phyloP scores from a whole-genome alignment of 2,797 vertebrate genomes.

The Sebastes miniatus region DNA sequence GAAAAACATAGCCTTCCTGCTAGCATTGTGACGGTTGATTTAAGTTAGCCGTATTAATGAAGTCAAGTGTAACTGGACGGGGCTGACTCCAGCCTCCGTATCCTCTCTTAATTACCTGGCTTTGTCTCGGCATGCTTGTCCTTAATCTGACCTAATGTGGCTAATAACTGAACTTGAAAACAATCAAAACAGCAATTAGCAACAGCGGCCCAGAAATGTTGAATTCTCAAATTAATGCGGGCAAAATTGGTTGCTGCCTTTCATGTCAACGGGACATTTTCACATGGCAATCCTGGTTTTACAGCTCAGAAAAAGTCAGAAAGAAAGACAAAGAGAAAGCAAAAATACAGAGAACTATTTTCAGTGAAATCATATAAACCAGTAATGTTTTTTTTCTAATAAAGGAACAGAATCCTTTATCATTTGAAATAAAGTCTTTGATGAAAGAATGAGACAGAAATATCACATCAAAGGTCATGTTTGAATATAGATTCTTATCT shows the following conservation, averaged over 20 bases:
- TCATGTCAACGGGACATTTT: slow-evolving; percentile 2
- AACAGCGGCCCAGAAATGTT: slow-evolving; percentile 59
- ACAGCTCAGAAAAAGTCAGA: background rate
- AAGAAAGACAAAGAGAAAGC: background rate
- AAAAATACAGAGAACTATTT: background rate
- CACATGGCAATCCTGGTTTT: background rate
- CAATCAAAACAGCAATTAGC: slow-evolving; percentile 79
- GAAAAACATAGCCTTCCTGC: slow-evolving; percentile 72
- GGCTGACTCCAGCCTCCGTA: slow-evolving; percentile 45
- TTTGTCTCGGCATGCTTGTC: slow-evolving; percentile 75
- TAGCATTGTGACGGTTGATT: slow-evolving; percentile 77
- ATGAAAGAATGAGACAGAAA: slow-evolving; percentile 25
- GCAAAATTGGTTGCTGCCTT: slow-evolving; percentile 25
- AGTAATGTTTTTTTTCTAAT: background rate
- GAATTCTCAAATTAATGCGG: slow-evolving; percentile 53
- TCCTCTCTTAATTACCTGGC: slow-evolving; percentile 77
- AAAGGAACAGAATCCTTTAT: slow-evolving; percentile 26
- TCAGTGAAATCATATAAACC: background rate
- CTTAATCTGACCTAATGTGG: slow-evolving; percentile 84
- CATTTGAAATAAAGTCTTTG: slow-evolving; percentile 35
- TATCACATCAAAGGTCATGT: slow-evolving; percentile 43
- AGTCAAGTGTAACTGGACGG: slow-evolving; percentile 65
- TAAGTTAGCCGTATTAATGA: slow-evolving; percentile 75
- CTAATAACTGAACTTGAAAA: slow-evolving; percentile 77
- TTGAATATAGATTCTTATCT: slow-evolving; percentile 56